Conservation (phyloP, 2,888 invertebrate genomes). For the Gymnosoma rotundatum region DNA sequence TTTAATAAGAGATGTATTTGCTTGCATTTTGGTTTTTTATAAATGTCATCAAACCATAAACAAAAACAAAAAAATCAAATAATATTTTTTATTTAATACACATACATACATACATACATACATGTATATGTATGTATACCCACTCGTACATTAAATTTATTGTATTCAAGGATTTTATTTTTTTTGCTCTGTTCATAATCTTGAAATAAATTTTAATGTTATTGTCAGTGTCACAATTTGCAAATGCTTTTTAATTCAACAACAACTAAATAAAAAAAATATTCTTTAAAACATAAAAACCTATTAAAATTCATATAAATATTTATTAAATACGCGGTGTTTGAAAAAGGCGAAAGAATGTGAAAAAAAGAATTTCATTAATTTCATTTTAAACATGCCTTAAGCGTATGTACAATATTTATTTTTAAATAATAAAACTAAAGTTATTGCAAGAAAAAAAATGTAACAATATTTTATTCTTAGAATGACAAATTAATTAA, state of each 20-base stretch:
- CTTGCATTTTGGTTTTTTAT: neutral
- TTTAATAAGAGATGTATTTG: neutral
- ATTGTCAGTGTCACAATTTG: slow-evolving; percentile 64
- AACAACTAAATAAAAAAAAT: slow-evolving; percentile 69
- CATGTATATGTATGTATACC: neutral
- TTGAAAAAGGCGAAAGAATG: neutral
- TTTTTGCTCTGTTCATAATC: slow-evolving; percentile 43
- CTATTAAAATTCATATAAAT: slow-evolving; percentile 1
- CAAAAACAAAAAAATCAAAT: neutral
- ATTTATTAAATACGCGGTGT: neutral
- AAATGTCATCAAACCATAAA: neutral
- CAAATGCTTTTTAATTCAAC: slow-evolving; percentile 22
- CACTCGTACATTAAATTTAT: neutral
- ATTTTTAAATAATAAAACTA: neutral
- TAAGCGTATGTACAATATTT: slow-evolving; percentile 1
- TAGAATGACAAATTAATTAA: too few relatives aligned
- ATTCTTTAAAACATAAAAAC: neutral
- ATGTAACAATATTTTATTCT: too few relatives aligned
- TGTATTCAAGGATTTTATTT: slow-evolving; percentile 34
- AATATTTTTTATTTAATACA: neutral
- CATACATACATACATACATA: neutral
- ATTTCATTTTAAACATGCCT: neutral
- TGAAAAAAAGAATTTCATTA: neutral
- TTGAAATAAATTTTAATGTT: slow-evolving; percentile 62
- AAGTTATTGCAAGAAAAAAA: too few relatives aligned